A percentile compares a stretch with the other conserved stretches of the same genome.
Conservation (phyloP, 2,797 vertebrate species). For the Enteromius fasciolatus region DNA sequence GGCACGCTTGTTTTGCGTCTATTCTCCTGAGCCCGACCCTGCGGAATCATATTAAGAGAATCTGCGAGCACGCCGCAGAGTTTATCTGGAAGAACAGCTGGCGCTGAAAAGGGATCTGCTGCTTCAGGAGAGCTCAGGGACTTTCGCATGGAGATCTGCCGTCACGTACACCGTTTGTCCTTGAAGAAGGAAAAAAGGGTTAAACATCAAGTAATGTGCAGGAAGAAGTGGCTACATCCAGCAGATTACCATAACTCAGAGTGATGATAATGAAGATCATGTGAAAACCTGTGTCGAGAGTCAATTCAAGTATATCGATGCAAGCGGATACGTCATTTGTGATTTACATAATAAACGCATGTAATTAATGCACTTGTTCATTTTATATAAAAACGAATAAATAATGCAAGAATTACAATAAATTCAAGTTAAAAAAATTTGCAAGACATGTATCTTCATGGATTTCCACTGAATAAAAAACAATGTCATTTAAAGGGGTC, state of each 20-base stretch:
- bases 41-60: conserved; percentile 98
- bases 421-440: neutral
- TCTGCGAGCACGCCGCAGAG: conserved; percentile 88
- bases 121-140: conserved; percentile 88
- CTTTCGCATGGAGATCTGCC: conserved; percentile 84
- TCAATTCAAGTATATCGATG: neutral
- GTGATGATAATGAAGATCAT: neutral
- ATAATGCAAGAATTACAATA: neutral
- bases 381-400: neutral
- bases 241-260: conserved; percentile 62
- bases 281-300: neutral
- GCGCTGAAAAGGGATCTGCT: conserved; percentile 92
- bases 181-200: conserved; percentile 84
- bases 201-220: conserved; percentile 74
- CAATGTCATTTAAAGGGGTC: neutral
- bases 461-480: neutral
- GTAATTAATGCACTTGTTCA: neutral
- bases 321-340: neutral
- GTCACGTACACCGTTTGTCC: conserved; percentile 90
- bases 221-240: conserved; percentile 70
- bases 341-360: neutral
- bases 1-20: conserved; percentile 95
- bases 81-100: conserved; percentile 98
- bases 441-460: neutral
- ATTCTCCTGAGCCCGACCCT: conserved; percentile 92